These are phyloP conservation scores for Colletes collaris DNA, from an alignment of 2,888 invertebrate genomes.

Conservation along the genomic window DNA sequence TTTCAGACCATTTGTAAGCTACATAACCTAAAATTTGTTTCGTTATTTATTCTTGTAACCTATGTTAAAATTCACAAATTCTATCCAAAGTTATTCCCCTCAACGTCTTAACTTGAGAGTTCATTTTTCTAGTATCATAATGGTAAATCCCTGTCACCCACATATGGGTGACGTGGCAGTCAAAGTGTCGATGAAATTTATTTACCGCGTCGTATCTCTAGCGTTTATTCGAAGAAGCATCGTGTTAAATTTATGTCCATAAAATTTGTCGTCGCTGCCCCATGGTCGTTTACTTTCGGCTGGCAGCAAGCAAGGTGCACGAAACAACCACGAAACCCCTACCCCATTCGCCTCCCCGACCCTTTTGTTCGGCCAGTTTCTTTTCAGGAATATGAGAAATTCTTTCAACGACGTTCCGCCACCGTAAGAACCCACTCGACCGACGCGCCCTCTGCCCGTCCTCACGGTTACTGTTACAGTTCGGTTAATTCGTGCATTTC, in stretches of 20 bases:
- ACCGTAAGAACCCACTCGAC: slow-evolving; percentile 40
- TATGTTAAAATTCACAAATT: too few species aligned
- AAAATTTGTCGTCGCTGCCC: slow-evolving; percentile 20
- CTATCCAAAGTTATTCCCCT: too few species aligned
- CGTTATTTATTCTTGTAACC: too few species aligned
- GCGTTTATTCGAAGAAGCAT: background rate
- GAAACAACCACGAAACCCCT: slow-evolving; percentile 50
- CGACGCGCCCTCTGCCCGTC: background rate
- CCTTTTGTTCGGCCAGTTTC: slow-evolving; percentile 74
- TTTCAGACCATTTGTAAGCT: too few species aligned
- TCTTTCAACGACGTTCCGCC: slow-evolving; percentile 22
- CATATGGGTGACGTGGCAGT: too few species aligned
- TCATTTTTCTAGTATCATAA: too few species aligned
- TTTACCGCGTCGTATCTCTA: too few species aligned
- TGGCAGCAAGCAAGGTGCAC: slow-evolving; percentile 67
- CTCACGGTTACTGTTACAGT: slow-evolving; percentile 40
- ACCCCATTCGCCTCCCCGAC: slow-evolving; percentile 46
- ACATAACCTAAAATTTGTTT: too few species aligned
- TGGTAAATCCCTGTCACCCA: too few species aligned
- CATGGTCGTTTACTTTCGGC: slow-evolving; percentile 11
- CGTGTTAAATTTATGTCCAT: slow-evolving; percentile 9
- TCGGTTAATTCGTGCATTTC: slow-evolving; percentile 40
- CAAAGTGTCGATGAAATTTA: too few species aligned
- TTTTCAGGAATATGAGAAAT: slow-evolving; percentile 79
- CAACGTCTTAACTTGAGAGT: too few species aligned